Conservation (phyloP, 2,888 invertebrate species). For the Acrobasis repandana region DNA sequence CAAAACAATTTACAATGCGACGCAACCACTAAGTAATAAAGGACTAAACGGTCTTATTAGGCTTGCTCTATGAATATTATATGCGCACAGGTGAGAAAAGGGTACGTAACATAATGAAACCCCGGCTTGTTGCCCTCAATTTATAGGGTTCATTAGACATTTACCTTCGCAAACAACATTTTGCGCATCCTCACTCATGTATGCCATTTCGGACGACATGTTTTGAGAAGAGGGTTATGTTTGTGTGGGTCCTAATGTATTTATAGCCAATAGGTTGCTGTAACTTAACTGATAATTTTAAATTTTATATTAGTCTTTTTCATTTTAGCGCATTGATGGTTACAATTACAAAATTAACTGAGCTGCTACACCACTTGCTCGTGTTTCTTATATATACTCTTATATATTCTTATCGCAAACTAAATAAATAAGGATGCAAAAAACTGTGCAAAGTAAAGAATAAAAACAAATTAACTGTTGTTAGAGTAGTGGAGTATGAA, state of each 20-base stretch:
- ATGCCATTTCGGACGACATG: neutral
- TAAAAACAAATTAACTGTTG: too few species aligned
- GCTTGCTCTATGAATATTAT: slow-evolving; percentile 10
- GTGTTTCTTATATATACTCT: too few species aligned
- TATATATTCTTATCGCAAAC: too few species aligned
- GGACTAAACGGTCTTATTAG: neutral
- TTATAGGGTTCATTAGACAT: slow-evolving; percentile 11
- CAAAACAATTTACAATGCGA: neutral
- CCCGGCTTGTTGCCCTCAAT: slow-evolving; percentile 6
- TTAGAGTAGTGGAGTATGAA: too few species aligned
- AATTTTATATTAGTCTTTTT: too few species aligned
- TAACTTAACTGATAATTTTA: too few species aligned
- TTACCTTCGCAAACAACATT: neutral
- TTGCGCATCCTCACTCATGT: slow-evolving; percentile 11
- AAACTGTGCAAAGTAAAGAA: too few species aligned
- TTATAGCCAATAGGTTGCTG: too few species aligned
- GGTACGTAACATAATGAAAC: slow-evolving; percentile 11
- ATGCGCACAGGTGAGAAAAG: slow-evolving; percentile 7
- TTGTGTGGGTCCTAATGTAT: too few species aligned
- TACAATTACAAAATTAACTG: neutral
- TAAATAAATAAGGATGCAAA: too few species aligned
- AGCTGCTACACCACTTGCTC: too few species aligned
- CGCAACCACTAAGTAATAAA: neutral
- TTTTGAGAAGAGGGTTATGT: too few species aligned
- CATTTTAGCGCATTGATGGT: neutral